Evolutionary conservation across 2,888 invertebrate genomes (phyloP).

Genomic region (Ellobium chinense): DNA sequence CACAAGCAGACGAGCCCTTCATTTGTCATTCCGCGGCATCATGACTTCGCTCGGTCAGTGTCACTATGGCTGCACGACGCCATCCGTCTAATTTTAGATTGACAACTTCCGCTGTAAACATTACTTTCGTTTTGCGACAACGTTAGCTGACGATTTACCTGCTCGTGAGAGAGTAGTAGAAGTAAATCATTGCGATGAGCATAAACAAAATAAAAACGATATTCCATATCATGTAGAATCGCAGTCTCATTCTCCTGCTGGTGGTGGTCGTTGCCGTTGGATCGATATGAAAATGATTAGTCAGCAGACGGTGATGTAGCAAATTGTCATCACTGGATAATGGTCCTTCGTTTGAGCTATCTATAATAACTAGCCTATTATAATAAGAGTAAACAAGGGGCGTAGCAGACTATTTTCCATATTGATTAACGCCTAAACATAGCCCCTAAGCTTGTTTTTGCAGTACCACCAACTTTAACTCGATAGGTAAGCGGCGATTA

Average conservation of each 20-base stretch:
- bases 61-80: slow-evolving; percentile 50
- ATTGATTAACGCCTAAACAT: too few species aligned
- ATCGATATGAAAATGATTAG: too few species aligned
- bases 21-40: neutral
- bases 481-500: too few species aligned
- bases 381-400: too few species aligned
- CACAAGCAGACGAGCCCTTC: neutral
- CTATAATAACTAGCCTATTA: too few species aligned
- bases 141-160: neutral
- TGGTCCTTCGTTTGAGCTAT: too few species aligned
- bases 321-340: too few species aligned
- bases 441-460: too few species aligned
- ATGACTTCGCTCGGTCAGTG: neutral
- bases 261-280: too few species aligned
- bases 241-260: slow-evolving; percentile 38
- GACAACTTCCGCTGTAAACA: slow-evolving; percentile 37
- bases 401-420: too few species aligned
- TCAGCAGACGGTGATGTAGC: too few species aligned
- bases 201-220: slow-evolving; percentile 48
- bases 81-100: neutral
- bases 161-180: slow-evolving; percentile 23
- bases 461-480: too few species aligned
- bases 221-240: slow-evolving; percentile 53
- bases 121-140: neutral
- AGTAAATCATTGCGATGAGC: slow-evolving; percentile 44